These are phyloP conservation scores for Physeter macrocephalus DNA, from an alignment of 2,113 vertebrate genomes.

Conservation along the genomic window DNA sequence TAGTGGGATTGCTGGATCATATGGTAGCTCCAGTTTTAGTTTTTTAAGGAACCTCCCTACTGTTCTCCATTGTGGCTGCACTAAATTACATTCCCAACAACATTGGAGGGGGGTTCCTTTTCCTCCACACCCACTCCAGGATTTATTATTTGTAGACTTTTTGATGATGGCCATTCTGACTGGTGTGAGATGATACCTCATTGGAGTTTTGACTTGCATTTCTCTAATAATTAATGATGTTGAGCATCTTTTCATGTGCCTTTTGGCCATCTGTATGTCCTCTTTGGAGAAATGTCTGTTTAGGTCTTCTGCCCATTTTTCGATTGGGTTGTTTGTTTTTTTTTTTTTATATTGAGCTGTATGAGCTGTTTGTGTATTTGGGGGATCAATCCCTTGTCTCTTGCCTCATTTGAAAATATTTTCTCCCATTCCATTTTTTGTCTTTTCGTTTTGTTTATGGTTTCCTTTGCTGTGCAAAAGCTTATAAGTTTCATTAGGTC, in stretches of 20 bases:
- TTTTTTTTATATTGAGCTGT: no score
- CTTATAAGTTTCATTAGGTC: no score
- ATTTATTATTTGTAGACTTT: background rate
- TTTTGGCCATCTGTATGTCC: no score
- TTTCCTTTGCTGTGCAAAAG: no score
- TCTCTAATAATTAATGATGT: background rate
- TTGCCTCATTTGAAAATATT: no score
- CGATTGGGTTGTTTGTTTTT: no score
- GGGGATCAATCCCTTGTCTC: no score
- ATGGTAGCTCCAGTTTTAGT: background rate
- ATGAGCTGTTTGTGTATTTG: no score
- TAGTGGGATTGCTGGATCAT: background rate
- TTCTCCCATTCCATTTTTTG: no score
- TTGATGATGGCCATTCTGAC: background rate
- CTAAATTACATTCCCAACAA: background rate
- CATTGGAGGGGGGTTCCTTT: background rate
- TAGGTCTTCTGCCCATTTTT: no score
- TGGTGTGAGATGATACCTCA: background rate
- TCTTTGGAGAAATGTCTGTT: no score
- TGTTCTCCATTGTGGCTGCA: background rate
- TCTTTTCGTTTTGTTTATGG: no score
- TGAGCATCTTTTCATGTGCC: background rate
- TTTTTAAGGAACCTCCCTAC: background rate
- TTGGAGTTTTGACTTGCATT: background rate
- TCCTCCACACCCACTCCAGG: background rate